Evolutionary conservation across 2,888 invertebrate species (phyloP).

Genomic region (Leucoma salicis): DNA sequence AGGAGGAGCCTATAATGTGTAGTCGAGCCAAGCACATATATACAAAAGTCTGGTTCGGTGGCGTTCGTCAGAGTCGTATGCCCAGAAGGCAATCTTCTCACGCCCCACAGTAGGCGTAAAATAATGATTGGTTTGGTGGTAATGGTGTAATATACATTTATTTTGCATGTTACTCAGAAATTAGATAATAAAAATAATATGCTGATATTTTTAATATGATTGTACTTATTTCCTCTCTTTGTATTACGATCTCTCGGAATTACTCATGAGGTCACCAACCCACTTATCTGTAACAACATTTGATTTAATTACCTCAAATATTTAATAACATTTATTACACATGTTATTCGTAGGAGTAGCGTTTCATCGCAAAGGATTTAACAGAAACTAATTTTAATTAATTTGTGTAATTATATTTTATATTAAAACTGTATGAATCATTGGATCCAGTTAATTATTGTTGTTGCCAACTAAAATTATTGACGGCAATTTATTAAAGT

Average conservation of each 20-base stretch:
- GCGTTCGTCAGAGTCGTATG: too few species aligned
- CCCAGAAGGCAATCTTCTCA: too few species aligned
- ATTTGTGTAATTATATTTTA: conserved; percentile 16
- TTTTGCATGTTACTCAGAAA: too few species aligned
- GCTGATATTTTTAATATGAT: background rate
- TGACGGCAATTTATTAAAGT: conserved; percentile 1
- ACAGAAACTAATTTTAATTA: conserved; percentile 18
- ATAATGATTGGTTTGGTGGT: too few species aligned
- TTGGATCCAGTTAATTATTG: background rate
- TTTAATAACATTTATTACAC: conserved; percentile 2
- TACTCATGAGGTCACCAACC: conserved; percentile 17
- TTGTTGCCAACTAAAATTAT: background rate
- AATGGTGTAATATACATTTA: too few species aligned
- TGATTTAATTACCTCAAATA: conserved; percentile 21
- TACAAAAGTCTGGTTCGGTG: too few species aligned
- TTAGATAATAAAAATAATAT: background rate
- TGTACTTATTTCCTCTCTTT: conserved; percentile 9
- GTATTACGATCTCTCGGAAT: conserved; percentile 3
- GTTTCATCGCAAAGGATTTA: conserved; percentile 20
- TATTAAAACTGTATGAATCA: conserved; percentile 7
- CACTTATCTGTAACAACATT: conserved; percentile 19
- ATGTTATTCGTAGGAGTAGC: conserved; percentile 13
- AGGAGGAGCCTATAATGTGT: too few species aligned
- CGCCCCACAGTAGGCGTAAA: too few species aligned
- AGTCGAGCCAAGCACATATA: too few species aligned